Evolutionary conservation across 2,797 vertebrate species (phyloP).

Genomic region (Falco cherrug): DNA sequence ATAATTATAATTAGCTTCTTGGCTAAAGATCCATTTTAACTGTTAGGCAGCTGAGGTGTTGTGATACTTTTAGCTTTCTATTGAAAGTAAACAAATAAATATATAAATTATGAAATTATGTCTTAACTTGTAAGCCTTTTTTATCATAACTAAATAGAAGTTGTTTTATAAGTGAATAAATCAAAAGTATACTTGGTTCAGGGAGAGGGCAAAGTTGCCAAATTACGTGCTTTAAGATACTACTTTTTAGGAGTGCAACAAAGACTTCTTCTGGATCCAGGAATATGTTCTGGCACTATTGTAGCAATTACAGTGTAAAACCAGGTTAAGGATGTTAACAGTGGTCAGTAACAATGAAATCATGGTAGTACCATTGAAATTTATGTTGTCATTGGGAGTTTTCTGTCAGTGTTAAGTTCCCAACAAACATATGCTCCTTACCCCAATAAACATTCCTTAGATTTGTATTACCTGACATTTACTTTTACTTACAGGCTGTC

Average conservation of each 20-base stretch:
- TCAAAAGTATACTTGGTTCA: neutral
- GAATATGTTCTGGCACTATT: neutral
- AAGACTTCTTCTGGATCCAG: neutral
- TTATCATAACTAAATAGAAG: neutral
- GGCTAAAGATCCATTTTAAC: neutral
- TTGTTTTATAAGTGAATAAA: neutral
- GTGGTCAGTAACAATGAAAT: neutral
- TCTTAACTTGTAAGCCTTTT: neutral
- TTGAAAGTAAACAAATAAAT: neutral
- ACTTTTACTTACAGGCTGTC: slow-evolving; percentile 83
- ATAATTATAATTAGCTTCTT: neutral
- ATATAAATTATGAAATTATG: neutral
- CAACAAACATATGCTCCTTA: neutral
- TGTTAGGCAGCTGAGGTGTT: neutral
- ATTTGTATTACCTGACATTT: neutral
- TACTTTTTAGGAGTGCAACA: neutral
- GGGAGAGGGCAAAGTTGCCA: neutral
- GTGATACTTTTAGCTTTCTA: neutral
- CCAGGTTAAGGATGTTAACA: neutral
- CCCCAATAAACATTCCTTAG: neutral
- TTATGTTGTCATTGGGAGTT: neutral
- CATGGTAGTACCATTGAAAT: neutral
- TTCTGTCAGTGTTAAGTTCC: neutral
- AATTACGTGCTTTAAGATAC: neutral
- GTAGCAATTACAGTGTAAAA: neutral